phyloP scores from a whole-genome alignment of 2,113 vertebrate genomes.

The Ancistrus triradiatus region DNA sequence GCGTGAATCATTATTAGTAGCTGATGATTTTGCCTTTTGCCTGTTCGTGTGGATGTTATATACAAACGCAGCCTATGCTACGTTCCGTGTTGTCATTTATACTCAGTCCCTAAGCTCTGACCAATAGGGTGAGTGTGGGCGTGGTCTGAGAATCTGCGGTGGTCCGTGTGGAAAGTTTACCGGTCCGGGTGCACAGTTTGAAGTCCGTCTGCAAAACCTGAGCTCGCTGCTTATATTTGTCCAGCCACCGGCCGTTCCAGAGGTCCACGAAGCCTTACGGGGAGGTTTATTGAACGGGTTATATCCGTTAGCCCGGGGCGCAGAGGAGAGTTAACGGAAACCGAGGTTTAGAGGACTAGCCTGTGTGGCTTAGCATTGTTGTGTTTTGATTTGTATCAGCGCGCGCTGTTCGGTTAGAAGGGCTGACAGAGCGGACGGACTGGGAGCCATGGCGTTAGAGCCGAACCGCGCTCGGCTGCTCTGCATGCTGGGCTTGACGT shows the following conservation, averaged over 20 bases:
- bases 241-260: neutral
- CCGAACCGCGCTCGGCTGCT: constrained; percentile 83
- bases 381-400: neutral
- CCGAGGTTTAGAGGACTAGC: no score
- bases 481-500: constrained; percentile 91
- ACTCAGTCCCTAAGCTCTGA: neutral
- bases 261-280: neutral
- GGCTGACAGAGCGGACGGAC: neutral
- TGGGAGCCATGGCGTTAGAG: constrained; percentile 67
- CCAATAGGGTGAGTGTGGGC: constrained; percentile 50
- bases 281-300: no score
- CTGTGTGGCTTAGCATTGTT: constrained; percentile 21
- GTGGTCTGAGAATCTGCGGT: constrained; percentile 36
- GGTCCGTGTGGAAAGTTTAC: constrained; percentile 94
- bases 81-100: neutral
- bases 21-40: no score
- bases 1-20: no score
- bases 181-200: constrained; percentile 98
- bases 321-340: no score
- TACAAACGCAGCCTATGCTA: no score
- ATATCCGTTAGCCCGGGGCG: no score
- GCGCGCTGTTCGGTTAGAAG: no score
- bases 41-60: no score
- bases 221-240: neutral
- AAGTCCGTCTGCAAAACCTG: constrained; percentile 80